A percentile compares a stretch with the other conserved stretches of the same genome.
These are phyloP conservation scores for Octomys mimax DNA, from an alignment of 2,797 vertebrate genomes.

Conservation along the genomic window DNA sequence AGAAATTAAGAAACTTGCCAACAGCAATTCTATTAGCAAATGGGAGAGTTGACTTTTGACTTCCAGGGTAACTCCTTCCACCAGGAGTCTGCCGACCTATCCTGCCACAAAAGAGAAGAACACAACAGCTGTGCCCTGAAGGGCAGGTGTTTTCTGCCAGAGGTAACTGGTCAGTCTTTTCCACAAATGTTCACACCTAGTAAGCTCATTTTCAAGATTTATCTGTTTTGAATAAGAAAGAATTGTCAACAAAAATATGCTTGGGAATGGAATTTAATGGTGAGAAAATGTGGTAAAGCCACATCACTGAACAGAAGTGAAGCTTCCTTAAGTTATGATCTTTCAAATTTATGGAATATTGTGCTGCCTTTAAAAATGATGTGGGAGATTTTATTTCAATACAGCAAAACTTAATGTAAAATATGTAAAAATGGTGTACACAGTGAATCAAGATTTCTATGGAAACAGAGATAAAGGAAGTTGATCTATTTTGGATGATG, in stretches of 20 bases:
- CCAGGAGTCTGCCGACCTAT: background rate
- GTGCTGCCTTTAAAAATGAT: background rate
- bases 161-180: background rate
- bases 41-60: background rate
- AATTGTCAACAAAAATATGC: background rate
- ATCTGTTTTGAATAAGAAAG: slow-evolving; percentile 43
- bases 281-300: background rate
- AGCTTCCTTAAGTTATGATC: background rate
- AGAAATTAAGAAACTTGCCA: background rate
- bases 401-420: slow-evolving; percentile 40
- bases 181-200: background rate
- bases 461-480: slow-evolving; percentile 41
- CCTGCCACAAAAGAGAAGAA: background rate
- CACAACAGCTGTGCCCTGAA: background rate
- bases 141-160: background rate
- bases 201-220: slow-evolving; percentile 27
- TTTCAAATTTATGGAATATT: slow-evolving; percentile 12
- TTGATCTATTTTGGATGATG: slow-evolving; percentile 25
- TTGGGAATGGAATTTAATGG: background rate
- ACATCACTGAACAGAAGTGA: background rate
- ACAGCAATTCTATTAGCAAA: background rate
- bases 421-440: slow-evolving; percentile 21
- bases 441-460: slow-evolving; percentile 21
- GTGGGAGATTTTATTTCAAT: slow-evolving; percentile 5
- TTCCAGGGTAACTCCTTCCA: background rate